Conservation (phyloP, 1,140 invertebrate genomes). For the Trichomalopsis sarcophagae region DNA sequence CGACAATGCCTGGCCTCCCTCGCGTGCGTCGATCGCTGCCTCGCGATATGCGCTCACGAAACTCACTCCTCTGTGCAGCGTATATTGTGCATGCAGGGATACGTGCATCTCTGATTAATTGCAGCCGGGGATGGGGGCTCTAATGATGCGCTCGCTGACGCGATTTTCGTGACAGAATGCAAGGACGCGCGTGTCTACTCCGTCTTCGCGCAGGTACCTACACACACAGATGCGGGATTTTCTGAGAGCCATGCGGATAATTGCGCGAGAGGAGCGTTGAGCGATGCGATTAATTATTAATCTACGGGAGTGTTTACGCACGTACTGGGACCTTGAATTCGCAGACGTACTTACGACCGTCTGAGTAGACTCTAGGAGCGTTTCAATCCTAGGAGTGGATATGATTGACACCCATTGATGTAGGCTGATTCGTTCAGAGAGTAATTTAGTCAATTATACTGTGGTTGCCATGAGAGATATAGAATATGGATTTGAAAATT, state of each 20-base stretch:
- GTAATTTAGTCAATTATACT: no score
- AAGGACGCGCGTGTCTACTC: slow-evolving; percentile 6
- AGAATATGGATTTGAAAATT: no score
- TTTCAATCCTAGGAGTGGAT: background rate
- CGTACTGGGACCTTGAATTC: background rate
- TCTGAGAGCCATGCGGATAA: background rate
- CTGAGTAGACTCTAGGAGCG: no score
- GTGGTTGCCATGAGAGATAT: no score
- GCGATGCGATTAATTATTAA: background rate
- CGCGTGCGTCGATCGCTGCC: background rate
- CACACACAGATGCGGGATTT: background rate
- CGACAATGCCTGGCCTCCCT: background rate
- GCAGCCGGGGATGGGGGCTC: background rate
- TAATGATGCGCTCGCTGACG: slow-evolving; percentile 19
- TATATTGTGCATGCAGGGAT: background rate
- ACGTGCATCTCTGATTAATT: slow-evolving; percentile 43
- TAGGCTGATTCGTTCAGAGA: no score
- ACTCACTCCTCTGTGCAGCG: background rate
- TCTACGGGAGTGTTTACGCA: background rate
- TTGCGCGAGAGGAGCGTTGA: background rate
- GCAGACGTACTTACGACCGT: no score
- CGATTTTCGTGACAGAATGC: slow-evolving; percentile 44
- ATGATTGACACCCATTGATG: background rate
- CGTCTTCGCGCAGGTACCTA: no score
- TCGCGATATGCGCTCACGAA: slow-evolving; percentile 17